Evolutionary conservation across 2,113 vertebrate species (phyloP).

Genomic region (Lota lota): DNA sequence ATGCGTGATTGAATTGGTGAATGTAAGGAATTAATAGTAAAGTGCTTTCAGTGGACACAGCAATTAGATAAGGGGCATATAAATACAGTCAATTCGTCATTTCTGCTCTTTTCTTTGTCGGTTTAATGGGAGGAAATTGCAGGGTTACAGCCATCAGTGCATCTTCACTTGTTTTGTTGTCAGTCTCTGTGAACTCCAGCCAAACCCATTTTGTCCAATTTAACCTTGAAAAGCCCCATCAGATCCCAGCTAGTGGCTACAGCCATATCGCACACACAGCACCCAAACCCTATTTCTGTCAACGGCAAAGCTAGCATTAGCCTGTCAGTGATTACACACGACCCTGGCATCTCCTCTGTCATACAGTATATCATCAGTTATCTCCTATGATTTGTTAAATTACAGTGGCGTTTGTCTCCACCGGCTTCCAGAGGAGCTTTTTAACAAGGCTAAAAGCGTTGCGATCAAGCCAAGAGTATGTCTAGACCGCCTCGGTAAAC

Average conservation of each 20-base stretch:
- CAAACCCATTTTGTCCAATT: slow-evolving; percentile 32
- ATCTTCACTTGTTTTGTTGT: slow-evolving; percentile 15
- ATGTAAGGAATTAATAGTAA: not conserved
- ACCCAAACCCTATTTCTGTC: slow-evolving; percentile 32
- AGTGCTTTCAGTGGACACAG: too few species aligned
- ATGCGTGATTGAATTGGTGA: not conserved
- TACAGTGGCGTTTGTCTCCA: slow-evolving; percentile 13
- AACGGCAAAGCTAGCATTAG: slow-evolving; percentile 43
- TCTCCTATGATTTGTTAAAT: slow-evolving; percentile 48
- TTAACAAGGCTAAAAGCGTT: not conserved
- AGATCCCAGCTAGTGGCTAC: slow-evolving; percentile 20
- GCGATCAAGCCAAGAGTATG: slow-evolving; percentile 22
- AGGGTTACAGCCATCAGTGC: slow-evolving; percentile 8
- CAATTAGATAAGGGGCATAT: too few species aligned
- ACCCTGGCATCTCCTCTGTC: slow-evolving; percentile 28
- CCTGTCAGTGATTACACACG: slow-evolving; percentile 17
- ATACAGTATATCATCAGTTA: slow-evolving; percentile 35
- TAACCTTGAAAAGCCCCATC: slow-evolving; percentile 19
- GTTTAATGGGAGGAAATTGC: not conserved
- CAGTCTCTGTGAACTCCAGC: slow-evolving; percentile 17
- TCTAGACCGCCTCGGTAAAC: slow-evolving; percentile 28
- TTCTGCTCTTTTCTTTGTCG: not conserved
- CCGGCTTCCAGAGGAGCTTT: not conserved
- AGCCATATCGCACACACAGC: slow-evolving; percentile 36
- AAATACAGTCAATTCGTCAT: too few species aligned